phyloP scores from a whole-genome alignment of 1,140 invertebrate genomes.

The Tenebrio molitor region DNA sequence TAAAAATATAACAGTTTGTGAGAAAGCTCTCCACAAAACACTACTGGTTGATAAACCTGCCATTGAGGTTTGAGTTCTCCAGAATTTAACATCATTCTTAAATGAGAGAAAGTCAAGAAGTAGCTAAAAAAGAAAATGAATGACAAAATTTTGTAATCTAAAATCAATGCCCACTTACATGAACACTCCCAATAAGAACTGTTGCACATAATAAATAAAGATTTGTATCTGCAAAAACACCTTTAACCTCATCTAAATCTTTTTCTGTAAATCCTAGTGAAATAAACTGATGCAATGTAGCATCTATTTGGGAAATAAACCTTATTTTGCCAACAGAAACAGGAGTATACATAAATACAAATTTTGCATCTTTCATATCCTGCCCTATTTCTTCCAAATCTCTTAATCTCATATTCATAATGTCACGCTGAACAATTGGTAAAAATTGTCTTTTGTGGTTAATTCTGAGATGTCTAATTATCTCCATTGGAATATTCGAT shows the following conservation, averaged over 20 bases:
- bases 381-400: slow-evolving; percentile 78
- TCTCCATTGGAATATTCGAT: slow-evolving; percentile 71
- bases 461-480: slow-evolving; percentile 72
- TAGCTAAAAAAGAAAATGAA: slow-evolving; percentile 73
- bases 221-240: slow-evolving; percentile 96
- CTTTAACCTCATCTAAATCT: slow-evolving; percentile 97
- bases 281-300: slow-evolving; percentile 81
- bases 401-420: slow-evolving; percentile 81
- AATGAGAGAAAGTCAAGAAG: slow-evolving; percentile 97
- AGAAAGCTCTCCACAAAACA: slow-evolving; percentile 93
- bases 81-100: slow-evolving; percentile 98
- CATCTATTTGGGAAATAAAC: slow-evolving; percentile 84
- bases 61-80: slow-evolving; percentile 86
- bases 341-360: slow-evolving; percentile 75
- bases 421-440: slow-evolving; percentile 87
- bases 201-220: slow-evolving; percentile 93
- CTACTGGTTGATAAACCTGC: slow-evolving; percentile 91
- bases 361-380: slow-evolving; percentile 71
- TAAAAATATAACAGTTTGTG: slow-evolving; percentile 93
- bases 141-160: slow-evolving; percentile 8
- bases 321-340: slow-evolving; percentile 79
- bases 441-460: slow-evolving; percentile 79
- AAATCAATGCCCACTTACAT: slow-evolving; percentile 80
- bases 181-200: slow-evolving; percentile 91
- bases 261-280: slow-evolving; percentile 90